These are phyloP conservation scores for Neoascia interrupta DNA, from an alignment of 2,888 invertebrate genomes.

Conservation along the genomic window DNA sequence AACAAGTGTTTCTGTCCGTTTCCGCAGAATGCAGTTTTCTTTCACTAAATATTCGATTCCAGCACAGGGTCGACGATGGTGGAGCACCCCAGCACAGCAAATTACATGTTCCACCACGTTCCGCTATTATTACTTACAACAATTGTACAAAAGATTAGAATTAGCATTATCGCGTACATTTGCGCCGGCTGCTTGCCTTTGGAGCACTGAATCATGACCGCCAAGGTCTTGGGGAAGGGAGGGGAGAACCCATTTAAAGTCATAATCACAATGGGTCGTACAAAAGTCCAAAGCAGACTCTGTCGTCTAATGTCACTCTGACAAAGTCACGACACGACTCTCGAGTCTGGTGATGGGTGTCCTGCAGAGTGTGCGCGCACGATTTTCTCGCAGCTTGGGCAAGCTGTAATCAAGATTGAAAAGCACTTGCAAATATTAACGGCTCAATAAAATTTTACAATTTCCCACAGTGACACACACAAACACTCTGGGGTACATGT, in stretches of 20 bases:
- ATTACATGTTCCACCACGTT: constrained; percentile 65
- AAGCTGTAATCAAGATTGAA: constrained; percentile 55
- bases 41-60: constrained; percentile 17
- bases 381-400: constrained; percentile 12
- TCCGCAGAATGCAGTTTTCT: constrained; percentile 42
- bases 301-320: constrained; percentile 62
- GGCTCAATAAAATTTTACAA: constrained; percentile 63
- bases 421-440: constrained; percentile 43
- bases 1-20: constrained; percentile 39
- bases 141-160: constrained; percentile 61
- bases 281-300: constrained; percentile 18
- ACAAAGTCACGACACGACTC: constrained; percentile 51
- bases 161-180: constrained; percentile 63
- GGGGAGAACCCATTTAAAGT: not conserved
- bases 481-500: not conserved
- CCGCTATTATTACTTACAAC: constrained; percentile 55
- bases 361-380: constrained; percentile 44
- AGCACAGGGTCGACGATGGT: too few species aligned
- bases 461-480: constrained; percentile 31
- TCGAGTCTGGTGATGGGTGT: constrained; percentile 24
- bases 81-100: too few species aligned
- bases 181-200: constrained; percentile 21
- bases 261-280: constrained; percentile 8
- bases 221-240: constrained; percentile 37
- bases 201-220: constrained; percentile 59